Conservation (phyloP, 2,797 vertebrate genomes). For the Holocentrus rufus region DNA sequence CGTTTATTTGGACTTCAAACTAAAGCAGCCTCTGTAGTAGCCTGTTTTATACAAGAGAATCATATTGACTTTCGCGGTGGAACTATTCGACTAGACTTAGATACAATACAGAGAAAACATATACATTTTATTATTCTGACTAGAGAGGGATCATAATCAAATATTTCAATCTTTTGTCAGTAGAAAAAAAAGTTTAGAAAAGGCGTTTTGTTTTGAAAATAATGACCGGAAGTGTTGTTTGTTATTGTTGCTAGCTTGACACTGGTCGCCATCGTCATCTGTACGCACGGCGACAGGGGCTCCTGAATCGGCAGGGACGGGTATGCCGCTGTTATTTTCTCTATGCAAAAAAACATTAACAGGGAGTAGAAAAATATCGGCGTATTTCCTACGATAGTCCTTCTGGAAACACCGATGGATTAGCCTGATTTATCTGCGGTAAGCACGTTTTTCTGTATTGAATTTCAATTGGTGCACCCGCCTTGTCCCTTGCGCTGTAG, state of each 20-base stretch:
- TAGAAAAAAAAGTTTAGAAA: too few species aligned
- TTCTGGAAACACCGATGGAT: conserved; percentile 77
- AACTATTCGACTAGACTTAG: too few species aligned
- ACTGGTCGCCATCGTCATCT: conserved; percentile 73
- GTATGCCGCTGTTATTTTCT: conserved; percentile 72
- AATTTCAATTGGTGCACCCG: conserved; percentile 77
- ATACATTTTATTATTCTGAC: too few species aligned
- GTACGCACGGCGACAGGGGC: conserved; percentile 81
- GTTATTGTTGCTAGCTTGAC: conserved; percentile 19
- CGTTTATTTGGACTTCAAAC: neutral
- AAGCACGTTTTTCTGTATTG: conserved; percentile 62
- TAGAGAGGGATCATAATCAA: too few species aligned
- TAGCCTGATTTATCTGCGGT: conserved; percentile 77
- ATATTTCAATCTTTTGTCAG: too few species aligned
- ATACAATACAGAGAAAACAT: too few species aligned
- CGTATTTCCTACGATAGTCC: conserved; percentile 31
- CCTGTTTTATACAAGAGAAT: too few species aligned
- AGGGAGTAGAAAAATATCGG: conserved; percentile 35
- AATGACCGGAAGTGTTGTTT: neutral
- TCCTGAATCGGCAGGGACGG: conserved; percentile 73
- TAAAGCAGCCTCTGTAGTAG: conserved; percentile 37
- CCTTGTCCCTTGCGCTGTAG: conserved; percentile 68
- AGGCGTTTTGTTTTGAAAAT: conserved; percentile 53
- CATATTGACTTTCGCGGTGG: too few species aligned
- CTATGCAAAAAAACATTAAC: conserved; percentile 50